These are phyloP conservation scores for Acheta domesticus DNA, from an alignment of 2,888 invertebrate species.

Conservation along the genomic window DNA sequence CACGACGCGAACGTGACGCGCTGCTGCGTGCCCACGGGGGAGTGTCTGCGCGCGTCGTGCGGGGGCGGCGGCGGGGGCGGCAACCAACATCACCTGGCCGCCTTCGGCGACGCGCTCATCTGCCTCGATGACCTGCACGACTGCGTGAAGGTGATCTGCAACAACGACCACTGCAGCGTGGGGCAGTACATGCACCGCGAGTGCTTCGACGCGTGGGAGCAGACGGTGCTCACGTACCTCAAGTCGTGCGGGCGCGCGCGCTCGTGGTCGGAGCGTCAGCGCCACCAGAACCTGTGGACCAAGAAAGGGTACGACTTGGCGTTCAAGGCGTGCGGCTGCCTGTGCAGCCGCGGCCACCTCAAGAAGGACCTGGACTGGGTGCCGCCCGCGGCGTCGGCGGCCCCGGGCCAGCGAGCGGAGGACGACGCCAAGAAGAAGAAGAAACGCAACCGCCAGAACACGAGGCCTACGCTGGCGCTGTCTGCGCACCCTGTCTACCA, in stretches of 20 bases:
- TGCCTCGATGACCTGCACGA: conserved; percentile 69
- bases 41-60: conserved; percentile 65
- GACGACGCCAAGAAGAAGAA: conserved; percentile 60
- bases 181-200: conserved; percentile 94
- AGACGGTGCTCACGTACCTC: conserved; percentile 79
- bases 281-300: conserved; percentile 94
- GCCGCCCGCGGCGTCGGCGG: conserved; percentile 59
- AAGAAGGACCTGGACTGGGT: conserved; percentile 94
- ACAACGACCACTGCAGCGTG: conserved; percentile 84
- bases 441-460: conserved; percentile 64
- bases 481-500: conserved; percentile 48
- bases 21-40: conserved; percentile 79
- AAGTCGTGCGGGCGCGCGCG: conserved; percentile 88
- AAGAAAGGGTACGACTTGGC: conserved; percentile 96
- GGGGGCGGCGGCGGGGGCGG: conserved; percentile 52
- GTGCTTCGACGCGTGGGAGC: conserved; percentile 94
- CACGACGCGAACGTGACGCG: conserved; percentile 56
- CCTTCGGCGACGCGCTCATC: conserved; percentile 55
- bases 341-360: conserved; percentile 87
- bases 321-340: conserved; percentile 91
- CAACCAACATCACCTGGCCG: conserved; percentile 59
- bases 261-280: conserved; percentile 92
- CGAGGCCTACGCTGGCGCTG: conserved; percentile 59
- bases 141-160: conserved; percentile 86
- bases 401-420: conserved; percentile 46